Base-by-base conservation (phyloP, 2,888 invertebrate species). In the Sphinx pinastri region DNA sequence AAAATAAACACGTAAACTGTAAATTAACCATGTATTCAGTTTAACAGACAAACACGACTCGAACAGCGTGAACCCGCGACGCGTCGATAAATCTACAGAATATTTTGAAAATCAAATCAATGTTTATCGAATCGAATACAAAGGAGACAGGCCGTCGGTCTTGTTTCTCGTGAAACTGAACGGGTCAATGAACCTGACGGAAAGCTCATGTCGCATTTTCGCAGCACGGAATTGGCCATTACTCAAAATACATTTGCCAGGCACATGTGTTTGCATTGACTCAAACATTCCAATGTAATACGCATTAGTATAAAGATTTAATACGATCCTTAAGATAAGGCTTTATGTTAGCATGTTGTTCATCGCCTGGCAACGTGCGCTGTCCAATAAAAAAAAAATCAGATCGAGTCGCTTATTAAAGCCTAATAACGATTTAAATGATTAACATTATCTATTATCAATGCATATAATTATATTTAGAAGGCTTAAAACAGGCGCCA, bases 31-130 rank as follows among this genome's bases (percentile, higher is more conserved):
- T 51, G 12, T 51, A 51, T 51, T 13, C 51, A 13, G 13, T 51
- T 38, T 38, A 38, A 51, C 13, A 51, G 10, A 51, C 51, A 51
- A 13, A 51, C 12, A 12, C 13, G 12, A 16, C 7, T 16, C n/a
- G n/a, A 54, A 54, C 54, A 54, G n/a, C 54, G 54, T 54, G 7
- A 54, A 54, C n/a, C 54, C 8, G 38, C 16, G 16, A 8, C 7
- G 54, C 54, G 19, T 55, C 10, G 55, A 55, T 55, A 19, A 16
- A 19, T 19, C 55, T 10, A 7, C 2, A 16, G 54, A 38, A 8
- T 54, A 54, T 55, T 54, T 55, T 55, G 55, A 55, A 55, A 55
- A 55, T 11, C 55, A 55, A 55, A 55, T 55, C 55, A 55, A 19
- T 55, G 54, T 55, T 55, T 55, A 19, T 55, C 11, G 19, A 19